phyloP scores from a whole-genome alignment of 2,888 invertebrate species.

The Orthonevra nobilis region DNA sequence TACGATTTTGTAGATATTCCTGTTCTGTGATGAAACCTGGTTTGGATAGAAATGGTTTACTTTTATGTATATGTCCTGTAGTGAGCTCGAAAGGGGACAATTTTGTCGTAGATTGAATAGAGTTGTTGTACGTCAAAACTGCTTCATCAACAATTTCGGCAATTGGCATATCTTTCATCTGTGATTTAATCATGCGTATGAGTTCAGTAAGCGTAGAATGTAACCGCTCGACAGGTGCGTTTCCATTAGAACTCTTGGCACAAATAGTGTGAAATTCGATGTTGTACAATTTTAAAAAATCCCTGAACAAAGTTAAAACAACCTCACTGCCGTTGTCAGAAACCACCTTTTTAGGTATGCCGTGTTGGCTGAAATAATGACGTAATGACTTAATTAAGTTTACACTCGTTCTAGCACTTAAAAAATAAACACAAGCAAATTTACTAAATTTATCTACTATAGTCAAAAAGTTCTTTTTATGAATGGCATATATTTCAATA shows the following conservation, averaged over 20 bases:
- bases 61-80: slow-evolving; percentile 50
- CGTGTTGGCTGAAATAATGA: slow-evolving; percentile 39
- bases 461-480: slow-evolving; percentile 34
- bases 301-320: slow-evolving; percentile 50
- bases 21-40: slow-evolving; percentile 9
- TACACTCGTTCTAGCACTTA: slow-evolving; percentile 51
- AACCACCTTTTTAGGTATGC: slow-evolving; percentile 50
- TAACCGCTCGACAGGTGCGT: slow-evolving; percentile 24
- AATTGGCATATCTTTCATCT: neutral
- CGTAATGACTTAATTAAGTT: slow-evolving; percentile 46
- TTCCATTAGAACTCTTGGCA: slow-evolving; percentile 27
- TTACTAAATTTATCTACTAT: slow-evolving; percentile 69
- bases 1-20: slow-evolving; percentile 16
- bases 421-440: slow-evolving; percentile 53
- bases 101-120: slow-evolving; percentile 51
- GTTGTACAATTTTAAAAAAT: slow-evolving; percentile 35
- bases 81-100: slow-evolving; percentile 61
- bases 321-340: slow-evolving; percentile 67
- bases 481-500: slow-evolving; percentile 28
- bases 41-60: slow-evolving; percentile 23
- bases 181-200: slow-evolving; percentile 8
- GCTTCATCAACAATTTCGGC: slow-evolving; percentile 49
- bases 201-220: slow-evolving; percentile 30
- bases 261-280: slow-evolving; percentile 28
- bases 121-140: slow-evolving; percentile 42